Evolutionary conservation across 2,797 vertebrate genomes (phyloP).

Genomic region (Echeneis naucrates): DNA sequence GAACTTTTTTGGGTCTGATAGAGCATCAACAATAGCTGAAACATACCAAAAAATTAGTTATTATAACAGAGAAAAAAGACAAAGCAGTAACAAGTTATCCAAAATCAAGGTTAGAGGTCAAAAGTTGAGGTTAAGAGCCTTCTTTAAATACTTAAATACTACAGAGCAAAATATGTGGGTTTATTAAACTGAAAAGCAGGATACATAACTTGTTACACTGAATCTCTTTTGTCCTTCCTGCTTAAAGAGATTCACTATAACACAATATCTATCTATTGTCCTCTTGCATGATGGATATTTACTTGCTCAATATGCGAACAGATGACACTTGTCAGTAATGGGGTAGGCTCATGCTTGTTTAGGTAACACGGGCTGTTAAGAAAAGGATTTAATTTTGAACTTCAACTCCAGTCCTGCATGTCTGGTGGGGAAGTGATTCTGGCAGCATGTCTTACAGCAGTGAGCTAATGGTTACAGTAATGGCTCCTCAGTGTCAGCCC

Average conservation of each 20-base stretch:
- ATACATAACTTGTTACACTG: not conserved
- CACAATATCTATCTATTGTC: not conserved
- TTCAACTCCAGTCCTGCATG: not conserved
- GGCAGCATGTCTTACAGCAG: constrained; percentile 37
- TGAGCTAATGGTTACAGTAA: constrained; percentile 63
- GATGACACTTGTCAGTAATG: not conserved
- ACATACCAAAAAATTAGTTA: constrained; percentile 20
- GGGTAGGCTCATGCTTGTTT: not conserved
- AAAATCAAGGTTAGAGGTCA: not conserved
- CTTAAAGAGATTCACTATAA: not conserved
- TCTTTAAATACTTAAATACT: not conserved
- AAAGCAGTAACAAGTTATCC: not conserved
- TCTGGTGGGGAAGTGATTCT: constrained; percentile 23
- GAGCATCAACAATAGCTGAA: constrained; percentile 95
- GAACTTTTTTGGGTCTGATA: constrained; percentile 99
- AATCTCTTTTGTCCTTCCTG: not conserved
- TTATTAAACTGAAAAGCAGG: not conserved
- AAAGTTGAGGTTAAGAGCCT: not conserved
- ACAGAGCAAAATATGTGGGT: not conserved
- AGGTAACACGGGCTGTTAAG: not conserved
- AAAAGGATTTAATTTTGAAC: constrained; percentile 13
- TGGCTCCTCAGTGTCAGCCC: constrained; percentile 54
- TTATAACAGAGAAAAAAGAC: not conserved
- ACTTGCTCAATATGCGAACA: not conserved
- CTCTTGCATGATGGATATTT: not conserved